A percentile compares a stretch with the other conserved stretches of the same genome.
Evolutionary conservation across 2,797 vertebrate genomes (phyloP).

Genomic region (Spinus olivaceus): DNA sequence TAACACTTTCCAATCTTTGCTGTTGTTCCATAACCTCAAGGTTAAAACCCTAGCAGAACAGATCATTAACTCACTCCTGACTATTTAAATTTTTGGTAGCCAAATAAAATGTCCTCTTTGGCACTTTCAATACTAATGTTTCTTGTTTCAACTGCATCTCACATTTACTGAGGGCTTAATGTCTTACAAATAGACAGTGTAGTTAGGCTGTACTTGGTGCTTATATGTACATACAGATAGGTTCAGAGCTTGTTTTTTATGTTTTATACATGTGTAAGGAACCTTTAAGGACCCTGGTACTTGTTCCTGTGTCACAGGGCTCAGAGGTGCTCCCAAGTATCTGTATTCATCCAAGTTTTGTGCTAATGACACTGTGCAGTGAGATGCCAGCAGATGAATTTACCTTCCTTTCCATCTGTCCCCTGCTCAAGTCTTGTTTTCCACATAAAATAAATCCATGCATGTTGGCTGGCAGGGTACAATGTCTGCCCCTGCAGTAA

Average conservation of each 20-base stretch:
- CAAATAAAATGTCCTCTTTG: not conserved
- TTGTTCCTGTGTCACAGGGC: not conserved
- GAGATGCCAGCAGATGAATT: not conserved
- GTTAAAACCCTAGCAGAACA: not conserved
- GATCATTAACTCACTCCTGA: constrained; percentile 32
- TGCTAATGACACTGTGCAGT: not conserved
- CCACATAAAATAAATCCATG: not conserved
- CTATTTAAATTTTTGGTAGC: not conserved
- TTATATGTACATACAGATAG: not conserved
- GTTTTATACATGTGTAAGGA: not conserved
- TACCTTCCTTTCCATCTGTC: not conserved
- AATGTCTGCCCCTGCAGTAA: not conserved
- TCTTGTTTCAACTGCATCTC: not conserved
- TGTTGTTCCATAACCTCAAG: constrained; percentile 49
- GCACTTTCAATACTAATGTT: not conserved
- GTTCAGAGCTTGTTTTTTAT: not conserved
- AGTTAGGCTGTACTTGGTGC: not conserved
- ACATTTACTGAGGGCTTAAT: not conserved
- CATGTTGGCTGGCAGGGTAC: not conserved
- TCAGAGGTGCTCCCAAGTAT: not conserved
- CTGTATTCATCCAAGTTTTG: not conserved
- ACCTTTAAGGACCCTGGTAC: not conserved
- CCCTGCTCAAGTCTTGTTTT: not conserved
- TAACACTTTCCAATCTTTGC: constrained; percentile 52
- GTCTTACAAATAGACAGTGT: not conserved